These are phyloP conservation scores for Chionoecetes opilio DNA, from an alignment of 1,140 invertebrate species.

Conservation along the genomic window DNA sequence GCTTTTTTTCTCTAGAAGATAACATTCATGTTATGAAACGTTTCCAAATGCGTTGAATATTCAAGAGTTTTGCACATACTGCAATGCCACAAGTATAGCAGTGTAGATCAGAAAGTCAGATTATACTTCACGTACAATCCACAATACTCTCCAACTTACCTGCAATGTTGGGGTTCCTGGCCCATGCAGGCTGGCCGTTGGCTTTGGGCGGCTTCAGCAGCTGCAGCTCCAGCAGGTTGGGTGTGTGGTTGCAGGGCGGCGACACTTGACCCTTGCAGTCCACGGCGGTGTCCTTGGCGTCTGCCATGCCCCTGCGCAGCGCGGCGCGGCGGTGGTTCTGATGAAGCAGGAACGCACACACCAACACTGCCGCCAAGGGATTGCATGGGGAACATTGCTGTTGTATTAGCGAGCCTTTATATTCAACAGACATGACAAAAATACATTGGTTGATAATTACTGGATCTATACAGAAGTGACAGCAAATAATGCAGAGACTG, in stretches of 20 bases:
- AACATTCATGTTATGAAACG: too few relatives aligned
- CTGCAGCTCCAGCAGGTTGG: slow-evolving; percentile 61
- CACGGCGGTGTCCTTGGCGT: slow-evolving; percentile 34
- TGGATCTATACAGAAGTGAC: neutral
- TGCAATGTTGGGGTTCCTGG: slow-evolving; percentile 62
- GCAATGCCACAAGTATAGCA: too few relatives aligned
- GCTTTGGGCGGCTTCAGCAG: slow-evolving; percentile 58
- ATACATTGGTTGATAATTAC: too few relatives aligned
- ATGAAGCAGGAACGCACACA: slow-evolving; percentile 63
- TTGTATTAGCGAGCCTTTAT: too few relatives aligned
- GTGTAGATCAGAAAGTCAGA: too few relatives aligned
- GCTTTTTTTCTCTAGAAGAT: too few relatives aligned
- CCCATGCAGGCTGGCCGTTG: slow-evolving; percentile 53
- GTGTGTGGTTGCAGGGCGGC: slow-evolving; percentile 56
- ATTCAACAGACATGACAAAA: too few relatives aligned
- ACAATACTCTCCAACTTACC: too few relatives aligned
- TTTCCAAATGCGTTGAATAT: too few relatives aligned
- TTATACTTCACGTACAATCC: too few relatives aligned
- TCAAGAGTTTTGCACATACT: too few relatives aligned
- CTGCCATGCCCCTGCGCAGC: slow-evolving; percentile 12
- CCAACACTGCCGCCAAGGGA: neutral
- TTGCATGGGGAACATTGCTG: too few relatives aligned
- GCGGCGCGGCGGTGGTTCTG: slow-evolving; percentile 49
- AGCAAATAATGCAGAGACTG: neutral
- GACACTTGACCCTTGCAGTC: slow-evolving; percentile 46